These are phyloP conservation scores for Scolanthus callimorphus DNA, from an alignment of 92 coral and sea anemone species.

Conservation along the genomic window DNA sequence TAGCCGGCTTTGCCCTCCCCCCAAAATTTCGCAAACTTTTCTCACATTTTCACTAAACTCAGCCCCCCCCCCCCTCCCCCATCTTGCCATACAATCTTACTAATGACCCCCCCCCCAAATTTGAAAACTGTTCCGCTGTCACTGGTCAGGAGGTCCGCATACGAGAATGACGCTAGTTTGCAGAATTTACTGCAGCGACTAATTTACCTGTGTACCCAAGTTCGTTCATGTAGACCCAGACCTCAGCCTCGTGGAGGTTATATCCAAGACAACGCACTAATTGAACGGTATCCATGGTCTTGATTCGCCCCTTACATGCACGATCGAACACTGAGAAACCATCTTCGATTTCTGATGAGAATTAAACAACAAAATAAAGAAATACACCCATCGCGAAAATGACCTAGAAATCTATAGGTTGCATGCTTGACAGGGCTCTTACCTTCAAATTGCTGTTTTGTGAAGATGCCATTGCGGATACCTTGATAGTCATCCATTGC, in stretches of 20 bases:
- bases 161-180: too few relatives aligned
- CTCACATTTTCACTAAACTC: too few relatives aligned
- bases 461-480: neutral
- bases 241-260: conserved; percentile 58
- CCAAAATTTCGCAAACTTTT: too few relatives aligned
- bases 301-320: conserved; percentile 32
- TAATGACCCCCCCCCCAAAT: too few relatives aligned
- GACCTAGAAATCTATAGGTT: too few relatives aligned
- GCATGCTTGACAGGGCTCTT: neutral
- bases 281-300: conserved; percentile 19
- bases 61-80: too few relatives aligned
- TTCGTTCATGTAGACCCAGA: conserved; percentile 57
- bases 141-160: too few relatives aligned
- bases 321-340: conserved; percentile 64
- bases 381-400: too few relatives aligned
- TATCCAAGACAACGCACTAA: conserved; percentile 62
- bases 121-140: too few relatives aligned
- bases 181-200: too few relatives aligned
- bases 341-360: conserved; percentile 56
- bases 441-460: conserved; percentile 32
- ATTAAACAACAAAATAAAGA: neutral
- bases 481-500: conserved; percentile 5
- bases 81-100: too few relatives aligned
- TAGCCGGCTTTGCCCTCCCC: too few relatives aligned
- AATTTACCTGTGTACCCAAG: conserved; percentile 60